A percentile compares a stretch with the other conserved stretches of the same genome.
Conservation (phyloP, 1,140 invertebrate genomes). For the Danaus melanippus region DNA sequence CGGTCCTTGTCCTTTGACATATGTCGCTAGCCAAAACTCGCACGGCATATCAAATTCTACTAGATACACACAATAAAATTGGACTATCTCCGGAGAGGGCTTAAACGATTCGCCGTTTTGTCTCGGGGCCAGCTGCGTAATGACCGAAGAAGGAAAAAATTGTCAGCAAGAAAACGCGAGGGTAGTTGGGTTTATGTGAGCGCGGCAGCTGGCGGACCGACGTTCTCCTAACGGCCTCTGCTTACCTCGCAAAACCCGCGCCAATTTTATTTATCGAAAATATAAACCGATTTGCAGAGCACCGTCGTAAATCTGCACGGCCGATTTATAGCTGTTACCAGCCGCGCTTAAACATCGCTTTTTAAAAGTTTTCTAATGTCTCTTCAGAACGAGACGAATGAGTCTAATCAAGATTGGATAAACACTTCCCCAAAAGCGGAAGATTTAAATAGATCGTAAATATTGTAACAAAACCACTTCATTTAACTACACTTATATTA, state of each 20-base stretch:
- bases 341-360: conserved; percentile 54
- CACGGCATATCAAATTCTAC: conserved; percentile 68
- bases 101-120: conserved; percentile 72
- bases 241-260: conserved; percentile 70
- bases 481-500: too few species aligned
- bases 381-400: too few species aligned
- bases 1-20: conserved; percentile 17
- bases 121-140: conserved; percentile 70
- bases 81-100: conserved; percentile 68
- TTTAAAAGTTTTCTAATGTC: conserved; percentile 34
- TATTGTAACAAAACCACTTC: too few species aligned
- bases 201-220: conserved; percentile 61
- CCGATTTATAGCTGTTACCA: conserved; percentile 65
- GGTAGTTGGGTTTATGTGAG: conserved; percentile 67
- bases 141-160: conserved; percentile 69
- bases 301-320: conserved; percentile 60
- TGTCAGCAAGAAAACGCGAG: conserved; percentile 71
- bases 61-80: conserved; percentile 71
- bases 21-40: conserved; percentile 44
- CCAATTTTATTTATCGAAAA: conserved; percentile 73
- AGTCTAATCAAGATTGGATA: too few species aligned
- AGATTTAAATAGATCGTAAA: too few species aligned
- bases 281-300: conserved; percentile 70
- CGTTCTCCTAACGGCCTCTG: conserved; percentile 67
- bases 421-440: too few species aligned